Evolutionary conservation across 2,113 vertebrate genomes (phyloP).

Genomic region (Trogon melanurus): DNA sequence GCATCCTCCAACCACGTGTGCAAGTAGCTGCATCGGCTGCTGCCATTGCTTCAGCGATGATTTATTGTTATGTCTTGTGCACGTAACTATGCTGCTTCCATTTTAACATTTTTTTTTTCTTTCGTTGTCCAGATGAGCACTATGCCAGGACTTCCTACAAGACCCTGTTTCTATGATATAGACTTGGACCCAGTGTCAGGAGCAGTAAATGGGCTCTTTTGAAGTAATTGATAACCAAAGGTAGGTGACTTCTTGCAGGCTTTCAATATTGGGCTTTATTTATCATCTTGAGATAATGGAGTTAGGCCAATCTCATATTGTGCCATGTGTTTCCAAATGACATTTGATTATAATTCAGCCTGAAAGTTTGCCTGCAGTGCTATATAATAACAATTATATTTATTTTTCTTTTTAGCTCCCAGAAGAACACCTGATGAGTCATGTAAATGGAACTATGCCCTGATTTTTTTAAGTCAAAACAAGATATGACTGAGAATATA

Average conservation of each 20-base stretch:
- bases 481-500: conserved; percentile 23
- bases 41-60: not conserved
- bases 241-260: conserved; percentile 41
- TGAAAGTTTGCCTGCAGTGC: conserved; percentile 25
- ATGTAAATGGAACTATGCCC: conserved; percentile 3
- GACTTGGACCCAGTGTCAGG: conserved; percentile 91
- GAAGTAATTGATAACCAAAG: conserved; percentile 42
- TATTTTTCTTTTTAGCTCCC: conserved; percentile 56
- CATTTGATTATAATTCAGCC: conserved; percentile 17
- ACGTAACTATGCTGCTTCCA: not conserved
- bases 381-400: conserved; percentile 46
- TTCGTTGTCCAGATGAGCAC: conserved; percentile 89
- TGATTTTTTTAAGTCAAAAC: not conserved
- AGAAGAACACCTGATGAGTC: conserved; percentile 61
- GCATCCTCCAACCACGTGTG: accelerated
- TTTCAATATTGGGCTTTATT: conserved; percentile 7
- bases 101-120: not conserved
- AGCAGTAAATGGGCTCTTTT: conserved; percentile 92
- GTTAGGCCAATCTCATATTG: not conserved
- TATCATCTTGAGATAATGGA: not conserved
- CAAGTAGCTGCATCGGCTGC: not conserved
- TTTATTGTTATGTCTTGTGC: not conserved
- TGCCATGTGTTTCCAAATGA: conserved; percentile 14
- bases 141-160: conserved; percentile 95
- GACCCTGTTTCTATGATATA: conserved; percentile 98